Base-by-base conservation (phyloP, 2,113 vertebrate species). In the Psephotus haematonotus region DNA sequence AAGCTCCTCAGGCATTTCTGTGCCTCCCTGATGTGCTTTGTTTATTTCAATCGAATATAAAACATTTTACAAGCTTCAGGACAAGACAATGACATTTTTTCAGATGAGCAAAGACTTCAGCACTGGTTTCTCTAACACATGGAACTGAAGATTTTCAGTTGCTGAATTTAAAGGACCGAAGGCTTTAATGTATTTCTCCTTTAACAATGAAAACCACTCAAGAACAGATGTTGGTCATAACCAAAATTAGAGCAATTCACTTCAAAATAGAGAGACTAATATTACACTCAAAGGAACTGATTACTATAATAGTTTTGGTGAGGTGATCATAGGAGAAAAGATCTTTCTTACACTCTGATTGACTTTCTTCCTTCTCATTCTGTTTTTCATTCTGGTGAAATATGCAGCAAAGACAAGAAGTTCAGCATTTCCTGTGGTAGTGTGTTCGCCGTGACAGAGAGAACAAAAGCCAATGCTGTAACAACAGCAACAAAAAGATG, bases 341-440 rank as follows among this genome's bases (percentile, higher is more conserved):
- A 49, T 72, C 81, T 72, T 41, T 62, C 81, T 74, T 43, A 77
- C 46, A 37, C 52, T 88, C 53, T 2, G 2, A 68, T 20, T 70
- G 53, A 60, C 33, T 88, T 88, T 59, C 46, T 65, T 78, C 37
- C 88, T 93, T 89, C 43, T 88, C 80, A 50, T 83, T 83, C 60
- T 91, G 69, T 9, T 89, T 97, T 88, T 92, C 50, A 75, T 94
- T 95, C 86, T 88, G 72, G 37, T 74, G 71, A 86, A 75, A 88
- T 81, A 78, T 14, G 20, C 22, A 86, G 47, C 74, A 82, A 88
- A 81, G 46, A 43, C 25, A 76, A 70, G 71, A 55, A 55, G 46
- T 53, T 81, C 28, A 60, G 37, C 27, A 10, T 90, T 94, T 81
- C 50, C 64, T 39, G 16, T 59, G 50, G 20, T 22, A 43, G 49